Conservation (phyloP, 2,888 invertebrate species). For the Scaptomyza cyrtandrae region DNA sequence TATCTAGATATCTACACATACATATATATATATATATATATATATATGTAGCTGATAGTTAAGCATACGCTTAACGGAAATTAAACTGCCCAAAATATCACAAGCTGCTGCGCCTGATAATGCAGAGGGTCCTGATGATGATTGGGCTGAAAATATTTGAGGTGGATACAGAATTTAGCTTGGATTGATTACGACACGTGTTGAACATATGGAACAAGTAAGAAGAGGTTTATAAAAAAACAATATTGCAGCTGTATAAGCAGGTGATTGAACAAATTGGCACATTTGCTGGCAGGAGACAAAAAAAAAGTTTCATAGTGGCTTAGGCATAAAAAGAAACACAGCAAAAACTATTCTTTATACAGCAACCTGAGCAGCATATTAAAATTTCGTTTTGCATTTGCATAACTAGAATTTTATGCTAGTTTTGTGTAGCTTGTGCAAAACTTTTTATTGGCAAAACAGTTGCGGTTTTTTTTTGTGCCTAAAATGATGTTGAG, state of each 20-base stretch:
- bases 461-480: neutral
- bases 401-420: conserved; percentile 54
- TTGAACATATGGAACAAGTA: neutral
- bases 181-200: conserved; percentile 14
- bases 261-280: conserved; percentile 31
- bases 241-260: conserved; percentile 14
- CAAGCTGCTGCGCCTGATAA: conserved; percentile 7
- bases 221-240: conserved; percentile 5
- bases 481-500: neutral
- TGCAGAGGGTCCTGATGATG: conserved; percentile 9
- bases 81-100: conserved; percentile 49
- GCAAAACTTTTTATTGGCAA: conserved; percentile 27
- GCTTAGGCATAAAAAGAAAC: neutral
- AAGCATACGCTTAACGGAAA: conserved; percentile 44
- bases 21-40: too few relatives aligned
- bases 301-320: conserved; percentile 13
- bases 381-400: conserved; percentile 33
- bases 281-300: conserved; percentile 1
- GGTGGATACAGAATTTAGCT: too few relatives aligned
- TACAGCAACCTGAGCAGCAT: conserved; percentile 1
- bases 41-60: conserved; percentile 1
- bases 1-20: neutral
- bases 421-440: neutral
- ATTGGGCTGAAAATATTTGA: neutral
- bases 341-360: conserved; percentile 1